Evolutionary conservation across 2,888 invertebrate species (phyloP).

Genomic region (Oligia strigilis): DNA sequence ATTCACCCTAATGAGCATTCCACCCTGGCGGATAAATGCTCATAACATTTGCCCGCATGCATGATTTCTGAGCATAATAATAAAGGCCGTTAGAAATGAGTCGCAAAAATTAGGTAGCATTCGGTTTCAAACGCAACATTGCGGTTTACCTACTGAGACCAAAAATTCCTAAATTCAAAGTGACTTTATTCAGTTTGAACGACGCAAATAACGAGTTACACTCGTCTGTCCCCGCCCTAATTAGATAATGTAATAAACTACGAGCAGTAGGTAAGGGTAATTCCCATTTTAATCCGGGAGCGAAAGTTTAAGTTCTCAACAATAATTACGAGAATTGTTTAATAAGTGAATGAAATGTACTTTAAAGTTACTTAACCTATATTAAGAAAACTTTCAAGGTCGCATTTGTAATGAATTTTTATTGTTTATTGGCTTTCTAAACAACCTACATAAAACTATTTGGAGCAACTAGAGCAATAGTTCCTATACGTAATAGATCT

Average conservation of each 20-base stretch:
- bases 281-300: constrained; percentile 40
- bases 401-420: constrained; percentile 54
- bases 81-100: not conserved
- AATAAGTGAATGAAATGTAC: constrained; percentile 32
- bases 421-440: constrained; percentile 43
- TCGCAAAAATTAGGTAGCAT: not conserved
- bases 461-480: constrained; percentile 37
- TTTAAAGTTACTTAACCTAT: constrained; percentile 29
- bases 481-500: constrained; percentile 27
- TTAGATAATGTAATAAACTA: constrained; percentile 20
- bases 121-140: constrained; percentile 12
- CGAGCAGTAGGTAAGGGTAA: constrained; percentile 10
- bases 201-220: not conserved
- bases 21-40: not conserved
- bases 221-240: constrained; percentile 6
- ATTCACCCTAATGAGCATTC: not conserved
- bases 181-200: not conserved
- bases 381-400: constrained; percentile 42
- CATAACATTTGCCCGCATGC: not conserved
- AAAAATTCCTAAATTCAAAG: constrained; percentile 6
- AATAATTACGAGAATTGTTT: constrained; percentile 45
- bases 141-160: not conserved
- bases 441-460: constrained; percentile 38
- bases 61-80: not conserved
- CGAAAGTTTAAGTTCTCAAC: constrained; percentile 19